phyloP scores from a whole-genome alignment of 2,797 vertebrate species.

The Rhincodon typus region DNA sequence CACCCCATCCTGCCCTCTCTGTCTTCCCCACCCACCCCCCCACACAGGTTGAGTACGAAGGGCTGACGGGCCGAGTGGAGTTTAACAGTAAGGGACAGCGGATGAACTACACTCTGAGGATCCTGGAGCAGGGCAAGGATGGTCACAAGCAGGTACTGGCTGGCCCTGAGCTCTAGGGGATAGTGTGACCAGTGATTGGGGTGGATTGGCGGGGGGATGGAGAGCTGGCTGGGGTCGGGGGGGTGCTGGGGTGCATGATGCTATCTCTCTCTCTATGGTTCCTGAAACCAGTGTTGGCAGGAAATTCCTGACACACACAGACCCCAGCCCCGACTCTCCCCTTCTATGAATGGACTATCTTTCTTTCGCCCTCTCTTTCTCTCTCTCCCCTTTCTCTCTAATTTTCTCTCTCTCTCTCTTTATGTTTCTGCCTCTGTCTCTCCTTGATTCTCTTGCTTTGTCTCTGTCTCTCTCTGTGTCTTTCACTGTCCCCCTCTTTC shows the following conservation, averaged over 20 bases:
- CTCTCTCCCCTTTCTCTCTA: too few species aligned
- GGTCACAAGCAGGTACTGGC: constrained; percentile 76
- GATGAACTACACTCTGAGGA: constrained; percentile 79
- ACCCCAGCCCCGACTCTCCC: too few species aligned
- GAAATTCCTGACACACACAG: too few species aligned
- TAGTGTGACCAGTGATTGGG: too few species aligned
- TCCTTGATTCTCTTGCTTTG: neutral
- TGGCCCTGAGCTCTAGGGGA: too few species aligned
- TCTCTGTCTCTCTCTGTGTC: neutral
- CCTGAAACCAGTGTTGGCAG: neutral
- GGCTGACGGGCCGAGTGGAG: constrained; percentile 78
- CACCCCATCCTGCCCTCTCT: constrained; percentile 35
- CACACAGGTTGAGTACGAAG: constrained; percentile 76
- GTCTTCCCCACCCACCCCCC: neutral
- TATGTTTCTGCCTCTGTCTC: neutral
- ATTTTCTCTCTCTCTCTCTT: neutral
- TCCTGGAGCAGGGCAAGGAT: constrained; percentile 73
- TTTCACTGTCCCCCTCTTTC: neutral
- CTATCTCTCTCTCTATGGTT: neutral
- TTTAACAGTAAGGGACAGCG: constrained; percentile 90
- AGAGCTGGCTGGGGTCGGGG: too few species aligned
- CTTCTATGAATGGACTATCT: neutral
- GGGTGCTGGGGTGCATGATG: too few species aligned
- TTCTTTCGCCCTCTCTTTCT: neutral
- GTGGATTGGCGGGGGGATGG: too few species aligned